Evolutionary conservation across 2,888 invertebrate genomes (phyloP), one percentile per base, ranked within the genome.

Genomic region (Aphodius granarius): DNA sequence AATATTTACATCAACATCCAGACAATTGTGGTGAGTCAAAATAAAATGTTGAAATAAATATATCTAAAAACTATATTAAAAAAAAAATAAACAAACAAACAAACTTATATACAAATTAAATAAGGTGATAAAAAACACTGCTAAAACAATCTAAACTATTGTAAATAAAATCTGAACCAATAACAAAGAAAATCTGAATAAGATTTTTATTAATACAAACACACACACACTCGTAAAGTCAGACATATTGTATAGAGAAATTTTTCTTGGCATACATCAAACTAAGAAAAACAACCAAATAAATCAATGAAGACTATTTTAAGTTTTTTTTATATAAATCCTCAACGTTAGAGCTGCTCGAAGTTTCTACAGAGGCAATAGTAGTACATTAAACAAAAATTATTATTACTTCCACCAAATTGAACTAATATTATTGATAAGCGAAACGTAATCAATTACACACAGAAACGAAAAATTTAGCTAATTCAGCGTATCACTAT

Each of bases 41-140:
- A 74, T 65, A 68, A 75, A 75, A 75, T 72, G 75, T 75, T 75
- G 75, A 75, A 75, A 75, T 75, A 75, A 75, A 75, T 75, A 75
- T 72, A 21, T 66, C 72, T 70, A 71, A 74, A 43, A 43, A 43
- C 43, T 2, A 43, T 43, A 43, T 43, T 43, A 43, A 43, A 43
- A 43, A 43, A 43, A 43, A 43, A 43, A 43, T 9, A 43, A 43
- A 43, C 43, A 43, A 43, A 43, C 43, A 43, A 43, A 43, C 43
- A 9, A 43, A 43, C 13, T 43, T 43, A 43, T 43, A 43, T 43
- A 43, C 43, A 43, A 43, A 43, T 43, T 43, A 43, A 43, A 43
- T 43, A 43, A 43, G 43, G 43, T 43, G 43, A 43, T 43, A 43
- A 43, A 43, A 43, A 43, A 43, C 43, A 43, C 43, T 1, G 66